A percentile compares a stretch with the other conserved stretches of the same genome.
These are phyloP conservation scores for Pocillopora verrucosa DNA, from an alignment of 64 coral and sea anemone genomes.

Conservation along the genomic window DNA sequence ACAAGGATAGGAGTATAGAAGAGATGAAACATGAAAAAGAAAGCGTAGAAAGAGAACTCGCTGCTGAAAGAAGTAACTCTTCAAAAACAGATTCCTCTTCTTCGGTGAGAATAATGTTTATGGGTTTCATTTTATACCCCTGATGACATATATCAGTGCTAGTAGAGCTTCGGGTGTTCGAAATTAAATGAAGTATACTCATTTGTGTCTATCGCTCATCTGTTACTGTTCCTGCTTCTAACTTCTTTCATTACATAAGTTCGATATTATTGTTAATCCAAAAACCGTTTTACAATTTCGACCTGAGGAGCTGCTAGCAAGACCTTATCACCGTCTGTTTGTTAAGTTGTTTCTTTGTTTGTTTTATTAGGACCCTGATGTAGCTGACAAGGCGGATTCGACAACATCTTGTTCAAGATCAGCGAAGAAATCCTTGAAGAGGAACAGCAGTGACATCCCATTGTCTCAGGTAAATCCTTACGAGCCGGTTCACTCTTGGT, in stretches of 20 bases:
- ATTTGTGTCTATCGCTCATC: no score
- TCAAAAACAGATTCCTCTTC: conserved; percentile 46
- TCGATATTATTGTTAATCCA: no score
- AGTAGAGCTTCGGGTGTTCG: no score
- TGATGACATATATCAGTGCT: not conserved
- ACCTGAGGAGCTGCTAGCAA: no score
- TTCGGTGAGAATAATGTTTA: conserved; percentile 20
- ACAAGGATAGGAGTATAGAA: conserved; percentile 50
- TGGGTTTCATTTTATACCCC: not conserved
- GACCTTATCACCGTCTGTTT: no score
- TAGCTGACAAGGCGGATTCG: not conserved
- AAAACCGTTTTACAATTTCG: no score
- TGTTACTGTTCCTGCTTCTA: no score
- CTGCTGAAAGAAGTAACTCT: conserved; percentile 4
- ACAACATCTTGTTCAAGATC: not conserved
- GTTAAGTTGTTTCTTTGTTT: no score
- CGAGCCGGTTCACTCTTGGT: not conserved
- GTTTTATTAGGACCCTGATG: not conserved
- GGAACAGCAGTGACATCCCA: conserved; percentile 57
- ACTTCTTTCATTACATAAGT: no score
- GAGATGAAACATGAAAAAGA: conserved; percentile 43
- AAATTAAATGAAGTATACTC: no score
- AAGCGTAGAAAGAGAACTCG: conserved; percentile 39
- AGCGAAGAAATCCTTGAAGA: conserved; percentile 16
- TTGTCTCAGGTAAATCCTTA: conserved; percentile 54